phyloP scores from a whole-genome alignment of 2,797 vertebrate species.

The Eospalax fontanierii region DNA sequence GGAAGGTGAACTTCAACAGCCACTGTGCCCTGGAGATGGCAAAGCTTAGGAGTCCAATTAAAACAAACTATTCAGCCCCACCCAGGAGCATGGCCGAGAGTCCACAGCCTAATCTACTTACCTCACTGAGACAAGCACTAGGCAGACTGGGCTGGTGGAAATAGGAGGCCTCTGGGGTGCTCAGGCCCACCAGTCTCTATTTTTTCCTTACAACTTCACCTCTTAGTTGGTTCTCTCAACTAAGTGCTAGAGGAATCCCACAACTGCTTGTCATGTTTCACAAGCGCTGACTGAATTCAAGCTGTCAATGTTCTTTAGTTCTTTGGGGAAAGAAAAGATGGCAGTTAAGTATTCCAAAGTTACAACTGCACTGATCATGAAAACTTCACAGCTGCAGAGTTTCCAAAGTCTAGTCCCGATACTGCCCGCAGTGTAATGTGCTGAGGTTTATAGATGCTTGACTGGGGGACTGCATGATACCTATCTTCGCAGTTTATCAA shows the following conservation, averaged over 20 bases:
- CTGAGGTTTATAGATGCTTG: rapidly evolving
- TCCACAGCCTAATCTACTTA: neutral
- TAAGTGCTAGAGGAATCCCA: neutral
- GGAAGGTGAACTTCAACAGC: neutral
- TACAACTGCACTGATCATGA: slow-evolving; percentile 42
- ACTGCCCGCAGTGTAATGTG: neutral
- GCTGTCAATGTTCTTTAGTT: slow-evolving; percentile 34
- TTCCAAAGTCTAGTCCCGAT: slow-evolving; percentile 64
- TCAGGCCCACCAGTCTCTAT: neutral
- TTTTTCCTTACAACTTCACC: slow-evolving; percentile 55
- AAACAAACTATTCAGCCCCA: neutral
- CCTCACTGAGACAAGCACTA: neutral
- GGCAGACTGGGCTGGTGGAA: neutral
- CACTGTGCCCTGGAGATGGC: neutral
- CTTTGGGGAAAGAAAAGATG: neutral
- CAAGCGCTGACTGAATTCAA: slow-evolving; percentile 49
- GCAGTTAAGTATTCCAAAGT: slow-evolving; percentile 67
- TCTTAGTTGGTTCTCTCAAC: slow-evolving; percentile 16
- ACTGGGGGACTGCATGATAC: neutral
- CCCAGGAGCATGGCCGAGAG: neutral
- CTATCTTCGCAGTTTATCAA: slow-evolving; percentile 13
- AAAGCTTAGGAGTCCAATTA: neutral
- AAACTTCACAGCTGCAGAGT: slow-evolving; percentile 12
- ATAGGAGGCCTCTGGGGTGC: neutral
- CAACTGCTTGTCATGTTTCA: slow-evolving; percentile 54